Evolutionary conservation across 2,797 vertebrate species (phyloP), one percentile per base, ranked within the genome.

Genomic region (Hippopotamyrus pictus): DNA sequence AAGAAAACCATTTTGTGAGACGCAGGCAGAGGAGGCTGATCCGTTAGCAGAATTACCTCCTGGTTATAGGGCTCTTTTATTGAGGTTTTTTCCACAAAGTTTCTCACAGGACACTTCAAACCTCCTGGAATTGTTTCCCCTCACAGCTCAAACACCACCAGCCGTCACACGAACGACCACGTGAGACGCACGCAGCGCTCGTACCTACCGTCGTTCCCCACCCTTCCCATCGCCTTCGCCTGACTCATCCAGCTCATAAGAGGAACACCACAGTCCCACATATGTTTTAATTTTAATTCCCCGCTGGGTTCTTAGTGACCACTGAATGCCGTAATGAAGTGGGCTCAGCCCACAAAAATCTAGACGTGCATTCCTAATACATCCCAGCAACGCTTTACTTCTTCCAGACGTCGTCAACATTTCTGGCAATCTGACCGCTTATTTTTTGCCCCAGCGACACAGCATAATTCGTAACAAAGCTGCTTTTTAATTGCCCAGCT

Each of bases 271-370:
- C 41, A 84, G 48, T 84, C 46, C 41, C 46, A 41, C 33, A 84
- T 50, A 11, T 41, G 7, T 50, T 50, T 50, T 25, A 46, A 46
- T 84, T 84, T 84, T 46, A 84, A 83, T 84, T 84, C n/a, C 46
- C 41, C 17, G 1, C 4, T 84, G 79, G 79, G 46, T 84, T 84
- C 79, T 50, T 50, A 50, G 79, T 84, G 79, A 84, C 96, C 92
- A 91, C 94, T 88, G 90, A 97, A 97, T 96, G 96, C 96, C 96
- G 94, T 95, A 95, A 96, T 95, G 91, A 96, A 96, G 95, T 93
- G 94, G 95, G 94, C 93, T 94, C 96, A 96, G 94, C 94, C 95
- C 95, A 91, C 94, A 96, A 95, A 92, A 96, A 95, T 92, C 94
- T 92, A 92, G 94, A 87, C 69, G 11, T 33, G 88, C 82, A 88